Base-by-base conservation (phyloP, 2,113 vertebrate genomes). In the Callionymus lyra region DNA sequence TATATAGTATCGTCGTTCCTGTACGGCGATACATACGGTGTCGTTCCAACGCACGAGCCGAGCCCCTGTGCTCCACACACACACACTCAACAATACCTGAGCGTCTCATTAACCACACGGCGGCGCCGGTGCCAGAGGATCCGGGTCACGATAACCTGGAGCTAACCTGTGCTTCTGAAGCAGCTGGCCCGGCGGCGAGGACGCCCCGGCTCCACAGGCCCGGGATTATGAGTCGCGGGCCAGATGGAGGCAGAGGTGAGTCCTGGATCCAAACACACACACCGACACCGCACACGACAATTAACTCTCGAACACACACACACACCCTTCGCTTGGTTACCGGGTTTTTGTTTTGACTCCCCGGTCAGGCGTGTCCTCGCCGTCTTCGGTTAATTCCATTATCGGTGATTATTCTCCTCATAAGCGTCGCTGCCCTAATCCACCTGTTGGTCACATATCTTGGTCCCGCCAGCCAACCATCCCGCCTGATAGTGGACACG, bases 181-280 rank as follows among this genome's bases (percentile, higher is more conserved):
- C 72, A 76, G 72, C 65, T 75, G 75, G 65, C 63, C n/a, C 38
- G 58, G 68, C 62, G 68, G 58, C 61, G 74, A 54, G 43, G 67
- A 70, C 64, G 62, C 50, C 69, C 63, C 42, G 65, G 68, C 72
- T 74, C 75, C 69, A 67, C 74, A 78, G 65, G 63, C 62, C 72
- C n/a, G n/a, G 68, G 74, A 79, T 77, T 77, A 79, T 65, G 79
- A 69, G 73, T 72, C 76, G 65, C 65, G 69, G 74, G 74, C 70
- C 72, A 67, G 74, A 75, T 70, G 72, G 73, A 75, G 63, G 68
- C 70, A 77, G 72, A 82, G 76, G 79, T 77, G 56, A 82, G 61
- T 43, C 53, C 63, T 53, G 34, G 43, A 38, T 38, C 68, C 50
- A 58, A 41, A 47, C 63, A 64, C 38, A 55, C 41, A 61, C 40